These are phyloP conservation scores for Ptychodera flava DNA, from an alignment of 35 echinoderm and acorn worm genomes.

Conservation along the genomic window DNA sequence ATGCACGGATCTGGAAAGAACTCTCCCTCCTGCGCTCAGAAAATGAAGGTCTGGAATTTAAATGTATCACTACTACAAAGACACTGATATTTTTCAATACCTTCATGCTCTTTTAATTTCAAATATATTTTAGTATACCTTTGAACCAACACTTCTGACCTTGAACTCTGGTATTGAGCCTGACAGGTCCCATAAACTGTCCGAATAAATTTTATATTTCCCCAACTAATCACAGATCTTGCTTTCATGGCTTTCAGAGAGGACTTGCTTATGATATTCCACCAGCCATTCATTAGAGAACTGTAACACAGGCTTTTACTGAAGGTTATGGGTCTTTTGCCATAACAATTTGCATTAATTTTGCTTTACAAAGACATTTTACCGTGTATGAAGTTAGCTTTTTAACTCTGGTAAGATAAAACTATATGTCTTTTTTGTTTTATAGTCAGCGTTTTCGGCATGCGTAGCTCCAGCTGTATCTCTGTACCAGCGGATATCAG, in stretches of 20 bases:
- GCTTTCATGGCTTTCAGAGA: too few species aligned
- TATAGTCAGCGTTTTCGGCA: conserved; percentile 28
- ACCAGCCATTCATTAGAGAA: too few species aligned
- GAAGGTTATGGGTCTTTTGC: too few species aligned
- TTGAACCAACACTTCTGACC: neutral
- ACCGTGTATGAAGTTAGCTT: too few species aligned
- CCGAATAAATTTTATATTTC: neutral
- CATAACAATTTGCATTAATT: too few species aligned
- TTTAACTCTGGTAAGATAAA: too few species aligned
- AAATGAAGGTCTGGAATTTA: conserved; percentile 47
- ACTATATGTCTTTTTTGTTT: too few species aligned
- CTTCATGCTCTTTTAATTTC: neutral
- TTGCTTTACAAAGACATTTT: too few species aligned
- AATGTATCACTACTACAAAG: neutral
- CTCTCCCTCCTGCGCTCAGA: conserved; percentile 17
- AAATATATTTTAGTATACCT: neutral
- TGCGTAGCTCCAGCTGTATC: conserved; percentile 50
- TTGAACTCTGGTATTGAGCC: neutral
- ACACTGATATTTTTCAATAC: neutral
- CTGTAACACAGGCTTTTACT: too few species aligned
- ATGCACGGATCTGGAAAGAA: neutral
- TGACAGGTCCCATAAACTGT: too few species aligned
- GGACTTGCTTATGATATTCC: too few species aligned
- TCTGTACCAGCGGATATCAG: conserved; percentile 57
- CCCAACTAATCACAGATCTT: too few species aligned